Conservation (phyloP, 2,113 vertebrate species). For the Noturus placidus region DNA sequence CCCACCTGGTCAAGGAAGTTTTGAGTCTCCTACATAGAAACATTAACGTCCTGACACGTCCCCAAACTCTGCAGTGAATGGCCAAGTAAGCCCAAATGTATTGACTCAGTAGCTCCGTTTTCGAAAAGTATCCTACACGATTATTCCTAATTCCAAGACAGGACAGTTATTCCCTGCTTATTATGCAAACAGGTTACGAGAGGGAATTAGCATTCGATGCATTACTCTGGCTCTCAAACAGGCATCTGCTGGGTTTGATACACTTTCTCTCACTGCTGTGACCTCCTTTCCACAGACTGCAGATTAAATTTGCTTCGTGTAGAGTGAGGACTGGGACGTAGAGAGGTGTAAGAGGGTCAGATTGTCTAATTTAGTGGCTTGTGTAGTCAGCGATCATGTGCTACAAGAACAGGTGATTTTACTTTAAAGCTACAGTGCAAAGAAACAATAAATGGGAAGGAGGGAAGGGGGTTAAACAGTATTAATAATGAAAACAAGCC, state of each 20-base stretch:
- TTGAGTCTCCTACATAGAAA: background rate
- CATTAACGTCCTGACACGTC: background rate
- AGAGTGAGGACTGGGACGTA: constrained; percentile 3
- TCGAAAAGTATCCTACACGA: background rate
- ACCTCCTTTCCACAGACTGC: background rate
- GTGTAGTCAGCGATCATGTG: background rate
- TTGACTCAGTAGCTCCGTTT: background rate
- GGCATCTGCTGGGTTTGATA: background rate
- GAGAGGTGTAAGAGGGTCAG: background rate
- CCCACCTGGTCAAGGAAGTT: background rate
- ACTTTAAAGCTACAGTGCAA: background rate
- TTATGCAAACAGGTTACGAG: constrained; percentile 66
- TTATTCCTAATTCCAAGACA: background rate
- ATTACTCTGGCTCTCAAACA: constrained; percentile 4
- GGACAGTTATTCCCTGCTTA: constrained; percentile 8
- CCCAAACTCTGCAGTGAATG: background rate
- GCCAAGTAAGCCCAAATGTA: background rate
- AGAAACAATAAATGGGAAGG: no score
- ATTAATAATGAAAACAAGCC: background rate
- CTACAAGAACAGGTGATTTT: background rate
- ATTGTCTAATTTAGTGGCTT: background rate
- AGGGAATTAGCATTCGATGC: constrained; percentile 69
- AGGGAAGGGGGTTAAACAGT: no score
- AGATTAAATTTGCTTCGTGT: constrained; percentile 38
- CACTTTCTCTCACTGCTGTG: background rate